phyloP scores from a whole-genome alignment of 1,140 invertebrate genomes.

The Calycopis cecrops region DNA sequence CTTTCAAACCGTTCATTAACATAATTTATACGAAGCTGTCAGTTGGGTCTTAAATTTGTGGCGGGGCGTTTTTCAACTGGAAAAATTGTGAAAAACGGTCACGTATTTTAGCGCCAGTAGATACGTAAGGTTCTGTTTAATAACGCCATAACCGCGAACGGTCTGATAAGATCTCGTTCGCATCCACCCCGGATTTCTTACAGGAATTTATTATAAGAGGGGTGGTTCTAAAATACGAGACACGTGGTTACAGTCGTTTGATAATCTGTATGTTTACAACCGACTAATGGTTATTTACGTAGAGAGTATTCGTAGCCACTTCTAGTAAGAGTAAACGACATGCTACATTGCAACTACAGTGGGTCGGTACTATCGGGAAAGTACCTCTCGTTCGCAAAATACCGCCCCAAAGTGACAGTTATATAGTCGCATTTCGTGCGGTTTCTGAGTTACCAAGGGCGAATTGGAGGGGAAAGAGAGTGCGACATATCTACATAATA shows the following conservation, averaged over 20 bases:
- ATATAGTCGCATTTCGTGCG: too few species aligned
- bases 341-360: too few species aligned
- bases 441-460: too few species aligned
- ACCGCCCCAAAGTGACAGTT: too few species aligned
- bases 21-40: conserved; percentile 70
- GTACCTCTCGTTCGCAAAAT: too few species aligned
- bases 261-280: too few species aligned
- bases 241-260: too few species aligned
- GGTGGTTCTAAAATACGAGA: conserved; percentile 24
- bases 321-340: too few species aligned
- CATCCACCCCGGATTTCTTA: conserved; percentile 44
- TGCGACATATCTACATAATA: too few species aligned
- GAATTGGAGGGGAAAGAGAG: too few species aligned
- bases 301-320: neutral
- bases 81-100: conserved; percentile 54
- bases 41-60: conserved; percentile 67
- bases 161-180: conserved; percentile 50
- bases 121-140: conserved; percentile 53
- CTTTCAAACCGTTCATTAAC: conserved; percentile 69
- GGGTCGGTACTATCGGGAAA: too few species aligned
- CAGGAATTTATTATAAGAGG: conserved; percentile 52
- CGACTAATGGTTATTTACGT: too few species aligned
- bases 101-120: conserved; percentile 58
- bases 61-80: conserved; percentile 51
- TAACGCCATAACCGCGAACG: conserved; percentile 54